Base-by-base conservation (phyloP, 1,140 invertebrate species). In the Sminthurinus signatus region DNA sequence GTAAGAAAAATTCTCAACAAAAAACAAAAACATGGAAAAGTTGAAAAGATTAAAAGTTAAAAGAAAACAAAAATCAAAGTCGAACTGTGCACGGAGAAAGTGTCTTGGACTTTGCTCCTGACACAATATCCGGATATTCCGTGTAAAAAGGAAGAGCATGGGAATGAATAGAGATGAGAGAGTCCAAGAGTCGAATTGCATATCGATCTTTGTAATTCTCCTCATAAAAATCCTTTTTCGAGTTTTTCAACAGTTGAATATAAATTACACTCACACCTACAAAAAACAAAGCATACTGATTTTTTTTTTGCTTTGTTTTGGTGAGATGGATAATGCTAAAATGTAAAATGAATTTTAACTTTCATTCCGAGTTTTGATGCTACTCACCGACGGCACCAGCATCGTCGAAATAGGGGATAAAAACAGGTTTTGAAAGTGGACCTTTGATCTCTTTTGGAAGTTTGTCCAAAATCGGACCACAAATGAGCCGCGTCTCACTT, bases 371-470 rank as follows among this genome's bases (percentile, higher is more conserved):
- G 5, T 10, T 8, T 10, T 14, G 14, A 57, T 12, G 5, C 8
- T 12, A 57, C 36, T 59, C 21, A 59, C 56, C 29, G 8, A 31
- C 23, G 8, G 5, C 17, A 4, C 36, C 42, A 3, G 56, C 21
- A 4, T 23, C 56, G 28, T 43, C 19, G 17, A 44, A 59, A 23
- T 29, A 64, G 15, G 62, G 62, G 19, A 64, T 44, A 64, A 51
- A 64, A 28, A 15, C n/a, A 0, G 62, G 21, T 25, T 28, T 10
- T 8, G 15, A 8, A n/a, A 27, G 4, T 8, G 25, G 5, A 12
- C 25, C 50, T 15, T 17, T 52, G 23, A 27, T 4, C 4, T 52
- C 50, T 10, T 17, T n/a, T 29, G 10, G 10, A 14, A 28, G n/a
- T 2, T 52, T 51, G 2, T 44, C 55, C 32, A 56, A 14, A 4